phyloP scores from a whole-genome alignment of 2,113 vertebrate species.

The Laticauda laticaudata region DNA sequence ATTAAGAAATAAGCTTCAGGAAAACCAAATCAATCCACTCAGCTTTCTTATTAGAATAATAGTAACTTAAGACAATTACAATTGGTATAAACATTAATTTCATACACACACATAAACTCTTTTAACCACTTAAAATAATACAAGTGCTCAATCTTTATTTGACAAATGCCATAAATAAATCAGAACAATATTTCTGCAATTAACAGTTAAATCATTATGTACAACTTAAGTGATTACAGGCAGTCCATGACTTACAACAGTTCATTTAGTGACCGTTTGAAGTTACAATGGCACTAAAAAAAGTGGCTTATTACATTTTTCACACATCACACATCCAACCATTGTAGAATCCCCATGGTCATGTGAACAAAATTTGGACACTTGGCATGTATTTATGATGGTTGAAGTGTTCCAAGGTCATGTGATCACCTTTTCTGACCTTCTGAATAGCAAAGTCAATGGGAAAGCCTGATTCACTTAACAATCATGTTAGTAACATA shows the following conservation, averaged over 20 bases:
- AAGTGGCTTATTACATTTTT: neutral
- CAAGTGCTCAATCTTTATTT: slow-evolving; percentile 54
- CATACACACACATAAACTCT: neutral
- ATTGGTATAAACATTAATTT: neutral
- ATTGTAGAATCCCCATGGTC: neutral
- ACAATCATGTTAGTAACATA: neutral
- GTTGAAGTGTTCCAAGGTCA: neutral
- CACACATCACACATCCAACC: neutral
- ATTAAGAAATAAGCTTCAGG: neutral
- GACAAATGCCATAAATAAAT: slow-evolving; percentile 69
- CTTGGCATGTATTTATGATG: neutral
- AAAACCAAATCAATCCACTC: neutral
- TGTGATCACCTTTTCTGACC: neutral
- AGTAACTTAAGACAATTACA: neutral
- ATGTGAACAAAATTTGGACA: neutral
- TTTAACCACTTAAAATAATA: neutral
- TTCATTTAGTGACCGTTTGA: neutral
- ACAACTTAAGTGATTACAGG: slow-evolving; percentile 60
- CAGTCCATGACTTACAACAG: neutral
- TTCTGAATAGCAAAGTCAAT: neutral
- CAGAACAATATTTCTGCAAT: slow-evolving; percentile 61
- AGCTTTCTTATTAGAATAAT: neutral
- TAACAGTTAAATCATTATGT: slow-evolving; percentile 80
- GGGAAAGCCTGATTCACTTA: neutral
- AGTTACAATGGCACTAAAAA: neutral